Percentiles rank a stretch among this genome's conserved stretches.
phyloP scores from a whole-genome alignment of 2,797 vertebrate genomes.

The Chrysocyon brachyurus region DNA sequence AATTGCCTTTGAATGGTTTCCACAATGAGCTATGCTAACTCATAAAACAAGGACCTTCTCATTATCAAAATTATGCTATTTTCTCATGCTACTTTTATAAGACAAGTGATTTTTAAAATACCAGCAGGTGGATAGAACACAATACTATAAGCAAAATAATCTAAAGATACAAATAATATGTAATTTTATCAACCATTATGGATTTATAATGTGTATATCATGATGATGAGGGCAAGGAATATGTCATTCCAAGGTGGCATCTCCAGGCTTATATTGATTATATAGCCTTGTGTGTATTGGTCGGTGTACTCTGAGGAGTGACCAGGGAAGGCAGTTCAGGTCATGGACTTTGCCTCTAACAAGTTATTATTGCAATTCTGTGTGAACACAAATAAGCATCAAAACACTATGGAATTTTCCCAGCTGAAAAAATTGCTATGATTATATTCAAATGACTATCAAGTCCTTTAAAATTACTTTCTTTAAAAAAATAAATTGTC shows the following conservation, averaged over 20 bases:
- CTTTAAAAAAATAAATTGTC: slow-evolving; percentile 27
- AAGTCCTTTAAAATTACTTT: slow-evolving; percentile 66
- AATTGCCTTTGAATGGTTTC: slow-evolving; percentile 55
- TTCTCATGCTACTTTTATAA: slow-evolving; percentile 53
- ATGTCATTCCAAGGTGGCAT: not conserved
- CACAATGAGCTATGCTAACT: not conserved
- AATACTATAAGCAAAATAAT: slow-evolving; percentile 37
- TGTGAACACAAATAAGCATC: slow-evolving; percentile 1
- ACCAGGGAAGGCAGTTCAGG: not conserved
- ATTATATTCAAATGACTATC: slow-evolving; percentile 67
- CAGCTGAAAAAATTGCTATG: slow-evolving; percentile 49
- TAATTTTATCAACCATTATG: not conserved
- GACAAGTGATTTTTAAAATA: not conserved
- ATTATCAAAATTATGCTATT: slow-evolving; percentile 65
- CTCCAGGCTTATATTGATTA: not conserved
- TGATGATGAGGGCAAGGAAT: not conserved
- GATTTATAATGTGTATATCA: not conserved
- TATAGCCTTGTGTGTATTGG: not conserved
- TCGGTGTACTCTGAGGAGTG: not conserved
- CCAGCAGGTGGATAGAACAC: not conserved
- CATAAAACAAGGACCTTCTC: slow-evolving; percentile 55
- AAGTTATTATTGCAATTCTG: not conserved
- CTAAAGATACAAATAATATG: slow-evolving; percentile 46
- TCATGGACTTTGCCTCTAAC: not conserved
- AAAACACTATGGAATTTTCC: slow-evolving; percentile 53